Evolutionary conservation across 2,113 vertebrate genomes (phyloP).

Genomic region (Abramis brama): DNA sequence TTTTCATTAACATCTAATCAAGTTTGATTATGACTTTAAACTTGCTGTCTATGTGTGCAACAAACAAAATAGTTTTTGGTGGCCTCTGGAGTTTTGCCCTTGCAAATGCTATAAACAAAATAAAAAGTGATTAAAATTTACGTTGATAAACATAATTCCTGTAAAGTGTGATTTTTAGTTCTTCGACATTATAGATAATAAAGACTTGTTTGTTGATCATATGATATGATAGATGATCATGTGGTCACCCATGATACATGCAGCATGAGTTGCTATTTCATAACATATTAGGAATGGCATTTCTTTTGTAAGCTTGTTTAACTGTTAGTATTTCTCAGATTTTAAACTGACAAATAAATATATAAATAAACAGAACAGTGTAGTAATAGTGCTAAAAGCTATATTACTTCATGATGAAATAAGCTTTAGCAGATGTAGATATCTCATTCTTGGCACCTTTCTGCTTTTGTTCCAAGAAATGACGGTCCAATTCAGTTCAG

Average conservation of each 20-base stretch:
- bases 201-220: neutral
- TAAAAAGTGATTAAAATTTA: neutral
- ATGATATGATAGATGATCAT: neutral
- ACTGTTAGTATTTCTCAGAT: neutral
- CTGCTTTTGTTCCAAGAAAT: neutral
- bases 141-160: neutral
- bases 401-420: neutral
- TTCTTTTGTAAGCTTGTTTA: neutral
- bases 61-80: neutral
- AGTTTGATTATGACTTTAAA: conserved; percentile 42
- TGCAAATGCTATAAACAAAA: neutral
- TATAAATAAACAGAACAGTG: too few species aligned
- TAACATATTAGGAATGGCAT: neutral
- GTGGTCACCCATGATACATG: neutral
- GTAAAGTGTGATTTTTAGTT: neutral
- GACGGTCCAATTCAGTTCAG: neutral
- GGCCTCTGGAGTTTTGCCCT: neutral
- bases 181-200: neutral
- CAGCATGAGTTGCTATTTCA: neutral
- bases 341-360: neutral
- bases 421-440: neutral
- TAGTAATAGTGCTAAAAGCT: neutral
- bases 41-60: neutral
- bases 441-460: neutral
- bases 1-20: conserved; percentile 30